Conservation (phyloP, 1,140 invertebrate genomes). For the Aphelenchoides besseyi region DNA sequence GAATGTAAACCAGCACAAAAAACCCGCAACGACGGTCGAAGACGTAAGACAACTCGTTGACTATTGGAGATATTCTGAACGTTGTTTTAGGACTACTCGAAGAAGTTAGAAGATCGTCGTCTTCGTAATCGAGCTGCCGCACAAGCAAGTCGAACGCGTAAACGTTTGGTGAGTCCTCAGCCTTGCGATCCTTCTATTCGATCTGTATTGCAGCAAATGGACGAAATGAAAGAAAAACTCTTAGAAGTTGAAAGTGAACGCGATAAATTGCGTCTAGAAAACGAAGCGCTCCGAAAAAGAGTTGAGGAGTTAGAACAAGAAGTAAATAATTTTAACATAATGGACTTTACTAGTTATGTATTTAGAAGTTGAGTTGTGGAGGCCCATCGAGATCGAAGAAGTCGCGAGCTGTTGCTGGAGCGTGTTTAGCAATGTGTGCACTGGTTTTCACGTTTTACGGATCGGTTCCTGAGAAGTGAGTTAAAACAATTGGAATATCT, state of each 20-base stretch:
- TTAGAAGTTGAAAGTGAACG: constrained; percentile 15
- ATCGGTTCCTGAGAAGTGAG: background rate
- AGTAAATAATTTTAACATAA: background rate
- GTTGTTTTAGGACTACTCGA: constrained; percentile 23
- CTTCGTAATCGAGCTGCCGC: constrained; percentile 30
- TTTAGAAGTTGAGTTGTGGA: too few species aligned
- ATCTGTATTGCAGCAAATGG: constrained; percentile 9
- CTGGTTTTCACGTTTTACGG: background rate
- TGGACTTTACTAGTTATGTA: too few species aligned
- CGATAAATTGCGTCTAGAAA: constrained; percentile 17
- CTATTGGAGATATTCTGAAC: background rate
- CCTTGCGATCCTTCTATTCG: background rate
- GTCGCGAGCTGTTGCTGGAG: constrained; percentile 8
- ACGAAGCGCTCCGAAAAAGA: background rate
- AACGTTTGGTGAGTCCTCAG: background rate
- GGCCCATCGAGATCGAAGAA: background rate
- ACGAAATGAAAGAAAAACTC: constrained; percentile 16
- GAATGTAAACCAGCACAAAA: background rate
- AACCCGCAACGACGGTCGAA: background rate
- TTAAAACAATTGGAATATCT: background rate
- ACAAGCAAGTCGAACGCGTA: constrained; percentile 15
- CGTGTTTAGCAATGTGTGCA: constrained; percentile 16
- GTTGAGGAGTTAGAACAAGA: constrained; percentile 24
- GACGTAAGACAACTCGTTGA: background rate
- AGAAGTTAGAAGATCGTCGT: constrained; percentile 25